Evolutionary conservation across 2,888 invertebrate species (phyloP).

Genomic region (Copidosoma aretas): DNA sequence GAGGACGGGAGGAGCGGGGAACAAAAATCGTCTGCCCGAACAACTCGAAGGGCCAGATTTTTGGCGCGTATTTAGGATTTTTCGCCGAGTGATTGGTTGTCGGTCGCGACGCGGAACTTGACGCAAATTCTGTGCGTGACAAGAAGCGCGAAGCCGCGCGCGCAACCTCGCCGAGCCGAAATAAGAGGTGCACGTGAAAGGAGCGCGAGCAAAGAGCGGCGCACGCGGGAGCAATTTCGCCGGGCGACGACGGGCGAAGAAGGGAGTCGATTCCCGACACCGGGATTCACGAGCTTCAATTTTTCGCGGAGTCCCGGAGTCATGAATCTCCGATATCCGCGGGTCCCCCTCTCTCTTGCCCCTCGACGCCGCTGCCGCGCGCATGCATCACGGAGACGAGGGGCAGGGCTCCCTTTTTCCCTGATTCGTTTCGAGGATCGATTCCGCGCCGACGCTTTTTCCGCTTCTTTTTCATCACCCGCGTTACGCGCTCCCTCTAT

Average conservation of each 20-base stretch:
- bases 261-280: background rate
- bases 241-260: background rate
- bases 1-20: no score
- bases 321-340: constrained; percentile 21
- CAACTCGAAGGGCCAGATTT: no score
- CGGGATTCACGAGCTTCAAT: constrained; percentile 7
- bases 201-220: background rate
- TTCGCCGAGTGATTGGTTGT: no score
- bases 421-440: constrained; percentile 19
- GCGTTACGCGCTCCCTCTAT: no score
- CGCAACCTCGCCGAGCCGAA: no score
- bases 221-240: constrained; percentile 5
- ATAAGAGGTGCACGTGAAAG: background rate
- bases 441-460: constrained; percentile 14
- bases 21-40: no score
- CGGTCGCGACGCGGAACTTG: no score
- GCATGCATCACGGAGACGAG: no score
- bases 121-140: no score
- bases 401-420: background rate
- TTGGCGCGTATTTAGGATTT: no score
- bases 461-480: constrained; percentile 2
- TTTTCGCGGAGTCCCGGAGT: constrained; percentile 18
- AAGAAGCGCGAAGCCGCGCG: no score
- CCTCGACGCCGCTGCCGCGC: background rate
- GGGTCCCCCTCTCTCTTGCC: constrained; percentile 3